These are phyloP conservation scores for Lepus timidus DNA, from an alignment of 2,113 vertebrate species.

Conservation along the genomic window DNA sequence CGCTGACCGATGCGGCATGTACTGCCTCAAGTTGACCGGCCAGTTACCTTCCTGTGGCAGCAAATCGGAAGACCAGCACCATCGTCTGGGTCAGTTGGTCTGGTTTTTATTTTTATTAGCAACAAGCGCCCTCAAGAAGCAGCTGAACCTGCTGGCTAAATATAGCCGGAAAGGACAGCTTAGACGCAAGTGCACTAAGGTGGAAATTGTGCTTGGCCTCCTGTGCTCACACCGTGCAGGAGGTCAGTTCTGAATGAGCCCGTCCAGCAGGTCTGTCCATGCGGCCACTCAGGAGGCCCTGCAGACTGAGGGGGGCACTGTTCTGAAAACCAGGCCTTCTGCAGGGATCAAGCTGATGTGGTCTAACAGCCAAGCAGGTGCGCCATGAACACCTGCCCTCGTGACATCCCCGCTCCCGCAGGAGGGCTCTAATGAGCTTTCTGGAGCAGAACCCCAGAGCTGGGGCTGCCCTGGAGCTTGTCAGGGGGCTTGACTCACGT, in stretches of 20 bases:
- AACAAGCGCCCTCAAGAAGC: slow-evolving; percentile 46
- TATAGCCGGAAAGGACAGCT: slow-evolving; percentile 1
- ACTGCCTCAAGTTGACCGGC: neutral
- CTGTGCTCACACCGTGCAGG: neutral
- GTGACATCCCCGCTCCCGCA: accelerated
- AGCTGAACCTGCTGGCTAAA: slow-evolving; percentile 2
- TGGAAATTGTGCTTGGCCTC: slow-evolving; percentile 36
- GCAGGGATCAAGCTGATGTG: no score
- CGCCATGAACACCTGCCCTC: neutral
- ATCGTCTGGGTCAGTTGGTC: neutral
- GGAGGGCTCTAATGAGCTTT: neutral
- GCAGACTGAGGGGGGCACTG: neutral
- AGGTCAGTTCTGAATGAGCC: neutral
- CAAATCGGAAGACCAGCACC: neutral
- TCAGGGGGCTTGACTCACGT: neutral
- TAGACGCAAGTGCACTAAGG: neutral
- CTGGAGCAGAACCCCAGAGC: neutral
- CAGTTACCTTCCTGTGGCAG: neutral
- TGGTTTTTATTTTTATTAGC: slow-evolving; percentile 40
- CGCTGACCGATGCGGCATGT: accelerated
- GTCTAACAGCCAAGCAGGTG: neutral
- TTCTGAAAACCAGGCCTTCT: neutral
- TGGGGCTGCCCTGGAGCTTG: neutral
- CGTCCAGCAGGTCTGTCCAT: neutral
- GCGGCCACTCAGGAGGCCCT: neutral